These are phyloP conservation scores for Steinernema feltiae DNA, from an alignment of 1,140 invertebrate genomes.

Conservation along the genomic window DNA sequence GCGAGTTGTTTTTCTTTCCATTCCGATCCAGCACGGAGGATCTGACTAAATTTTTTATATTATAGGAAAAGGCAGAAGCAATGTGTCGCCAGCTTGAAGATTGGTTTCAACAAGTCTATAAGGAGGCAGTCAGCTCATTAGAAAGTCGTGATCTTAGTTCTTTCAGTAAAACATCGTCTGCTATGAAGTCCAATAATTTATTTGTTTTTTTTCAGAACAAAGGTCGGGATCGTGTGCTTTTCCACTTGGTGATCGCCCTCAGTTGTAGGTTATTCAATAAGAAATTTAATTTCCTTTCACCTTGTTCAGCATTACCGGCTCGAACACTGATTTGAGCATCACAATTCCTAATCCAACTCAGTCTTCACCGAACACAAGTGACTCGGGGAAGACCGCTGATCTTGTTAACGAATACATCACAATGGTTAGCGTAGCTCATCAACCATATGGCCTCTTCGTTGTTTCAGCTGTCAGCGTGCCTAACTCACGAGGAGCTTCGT, in stretches of 20 bases:
- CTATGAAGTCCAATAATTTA: background rate
- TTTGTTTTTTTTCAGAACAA: background rate
- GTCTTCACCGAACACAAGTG: conserved; percentile 1
- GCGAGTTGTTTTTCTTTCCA: background rate
- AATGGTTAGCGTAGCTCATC: conserved; percentile 36
- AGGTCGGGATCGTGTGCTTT: background rate
- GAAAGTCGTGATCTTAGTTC: conserved; percentile 8
- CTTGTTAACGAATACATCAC: conserved; percentile 50
- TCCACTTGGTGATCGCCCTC: conserved; percentile 6
- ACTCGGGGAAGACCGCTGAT: conserved; percentile 43
- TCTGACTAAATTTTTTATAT: conserved; percentile 9
- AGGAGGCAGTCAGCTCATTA: conserved; percentile 12
- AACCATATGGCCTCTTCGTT: background rate
- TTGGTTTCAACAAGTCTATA: conserved; percentile 18
- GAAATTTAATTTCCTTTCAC: background rate
- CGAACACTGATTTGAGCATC: conserved; percentile 2
- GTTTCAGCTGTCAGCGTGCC: conserved; percentile 58
- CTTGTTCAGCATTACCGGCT: background rate
- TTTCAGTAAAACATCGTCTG: background rate
- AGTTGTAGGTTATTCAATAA: background rate
- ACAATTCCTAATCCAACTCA: background rate
- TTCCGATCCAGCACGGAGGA: no score
- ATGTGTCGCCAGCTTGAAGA: conserved; percentile 11
- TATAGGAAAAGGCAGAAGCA: conserved; percentile 16
- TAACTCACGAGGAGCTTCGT: conserved; percentile 57